A percentile compares a stretch with the other conserved stretches of the same genome.
Evolutionary conservation across 2,113 vertebrate species (phyloP).

Genomic region (Mungos mungo): DNA sequence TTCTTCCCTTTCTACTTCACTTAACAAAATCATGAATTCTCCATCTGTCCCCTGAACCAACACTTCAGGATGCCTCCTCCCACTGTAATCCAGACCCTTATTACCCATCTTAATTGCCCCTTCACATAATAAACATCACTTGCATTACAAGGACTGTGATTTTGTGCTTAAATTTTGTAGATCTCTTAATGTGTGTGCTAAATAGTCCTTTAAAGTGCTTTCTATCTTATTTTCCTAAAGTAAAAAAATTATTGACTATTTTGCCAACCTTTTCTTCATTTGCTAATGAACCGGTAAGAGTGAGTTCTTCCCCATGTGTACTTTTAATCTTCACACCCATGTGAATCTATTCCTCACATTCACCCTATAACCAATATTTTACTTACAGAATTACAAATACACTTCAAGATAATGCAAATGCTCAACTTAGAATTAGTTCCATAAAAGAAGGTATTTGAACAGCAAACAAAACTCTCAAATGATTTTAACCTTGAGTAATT

Average conservation of each 20-base stretch:
- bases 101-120: not conserved
- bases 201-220: not conserved
- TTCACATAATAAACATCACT: not conserved
- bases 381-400: not conserved
- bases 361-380: not conserved
- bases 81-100: not conserved
- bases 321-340: not conserved
- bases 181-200: not conserved
- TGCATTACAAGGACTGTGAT: not conserved
- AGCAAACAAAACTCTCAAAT: not conserved
- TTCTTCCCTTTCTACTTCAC: not conserved
- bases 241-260: not conserved
- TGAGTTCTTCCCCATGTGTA: not conserved
- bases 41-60: conserved; percentile 33
- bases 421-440: not conserved
- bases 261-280: not conserved
- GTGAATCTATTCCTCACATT: not conserved
- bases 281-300: not conserved
- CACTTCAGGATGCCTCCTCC: not conserved
- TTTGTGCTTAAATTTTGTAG: not conserved
- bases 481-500: not conserved
- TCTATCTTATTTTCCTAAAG: not conserved
- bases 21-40: not conserved
- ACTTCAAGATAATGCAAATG: not conserved
- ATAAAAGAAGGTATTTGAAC: not conserved